These are phyloP conservation scores for Osmerus eperlanus DNA, from an alignment of 2,113 vertebrate species.

Conservation along the genomic window DNA sequence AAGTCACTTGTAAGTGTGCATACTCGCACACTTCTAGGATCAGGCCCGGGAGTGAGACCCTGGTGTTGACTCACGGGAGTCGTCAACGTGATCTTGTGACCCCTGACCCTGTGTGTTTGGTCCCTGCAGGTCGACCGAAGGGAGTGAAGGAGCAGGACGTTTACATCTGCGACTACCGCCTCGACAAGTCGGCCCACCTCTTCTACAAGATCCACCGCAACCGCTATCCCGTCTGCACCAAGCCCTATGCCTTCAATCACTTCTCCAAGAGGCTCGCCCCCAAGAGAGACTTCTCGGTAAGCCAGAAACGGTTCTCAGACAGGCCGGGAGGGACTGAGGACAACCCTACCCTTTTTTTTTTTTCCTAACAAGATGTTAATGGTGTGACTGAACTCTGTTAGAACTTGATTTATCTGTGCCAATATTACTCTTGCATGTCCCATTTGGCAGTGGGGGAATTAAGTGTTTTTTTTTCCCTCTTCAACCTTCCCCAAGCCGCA, in stretches of 20 bases:
- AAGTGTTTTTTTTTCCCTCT: conserved; percentile 7
- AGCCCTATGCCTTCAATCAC: conserved; percentile 95
- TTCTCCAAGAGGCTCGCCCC: conserved; percentile 93
- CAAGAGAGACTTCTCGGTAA: conserved; percentile 96
- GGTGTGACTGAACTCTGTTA: too few species aligned
- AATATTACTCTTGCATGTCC: too few species aligned
- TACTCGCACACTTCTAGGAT: too few species aligned
- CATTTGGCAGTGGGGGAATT: not conserved
- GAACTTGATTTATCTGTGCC: too few species aligned
- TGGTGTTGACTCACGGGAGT: too few species aligned
- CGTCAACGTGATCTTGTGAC: not conserved
- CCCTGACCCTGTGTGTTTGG: not conserved
- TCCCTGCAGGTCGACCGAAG: conserved; percentile 85
- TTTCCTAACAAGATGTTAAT: too few species aligned
- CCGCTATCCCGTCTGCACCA: conserved; percentile 95
- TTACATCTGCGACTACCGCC: conserved; percentile 96
- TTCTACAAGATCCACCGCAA: conserved; percentile 99
- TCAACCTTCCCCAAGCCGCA: conserved; percentile 79
- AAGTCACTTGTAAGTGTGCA: too few species aligned
- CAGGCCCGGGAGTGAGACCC: too few species aligned
- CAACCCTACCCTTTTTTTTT: too few species aligned
- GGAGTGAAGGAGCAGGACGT: conserved; percentile 95
- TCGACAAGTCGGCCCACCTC: conserved; percentile 96
- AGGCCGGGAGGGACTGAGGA: too few species aligned
- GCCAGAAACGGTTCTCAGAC: conserved; percentile 31